Conservation (phyloP, 2,113 vertebrate species). For the Rhinoderma darwinii region DNA sequence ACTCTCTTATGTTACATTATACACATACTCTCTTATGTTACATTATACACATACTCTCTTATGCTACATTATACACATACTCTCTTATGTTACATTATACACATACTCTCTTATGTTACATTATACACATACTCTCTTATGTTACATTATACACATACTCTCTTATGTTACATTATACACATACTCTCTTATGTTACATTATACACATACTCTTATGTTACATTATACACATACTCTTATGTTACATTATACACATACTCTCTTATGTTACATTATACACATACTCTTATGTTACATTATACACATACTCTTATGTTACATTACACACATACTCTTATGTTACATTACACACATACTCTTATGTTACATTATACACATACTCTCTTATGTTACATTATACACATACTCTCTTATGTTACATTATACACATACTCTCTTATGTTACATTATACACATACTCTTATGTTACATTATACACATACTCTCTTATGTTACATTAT, state of each 20-base stretch:
- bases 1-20: not conserved
- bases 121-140: not conserved
- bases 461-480: not conserved
- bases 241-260: not conserved
- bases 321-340: not conserved
- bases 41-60: not conserved
- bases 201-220: not conserved
- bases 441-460: not conserved
- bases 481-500: not conserved
- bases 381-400: not conserved
- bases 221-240: not conserved
- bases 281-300: not conserved
- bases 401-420: not conserved
- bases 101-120: not conserved
- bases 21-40: not conserved
- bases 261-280: not conserved
- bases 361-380: not conserved
- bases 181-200: not conserved
- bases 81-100: not conserved
- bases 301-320: not conserved
- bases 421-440: not conserved
- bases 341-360: too few species aligned
- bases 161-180: not conserved
- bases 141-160: not conserved
- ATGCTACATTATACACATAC: not conserved